Evolutionary conservation across 2,113 vertebrate species (phyloP), one percentile per base, ranked within the genome.

Genomic region (Columba janthina): DNA sequence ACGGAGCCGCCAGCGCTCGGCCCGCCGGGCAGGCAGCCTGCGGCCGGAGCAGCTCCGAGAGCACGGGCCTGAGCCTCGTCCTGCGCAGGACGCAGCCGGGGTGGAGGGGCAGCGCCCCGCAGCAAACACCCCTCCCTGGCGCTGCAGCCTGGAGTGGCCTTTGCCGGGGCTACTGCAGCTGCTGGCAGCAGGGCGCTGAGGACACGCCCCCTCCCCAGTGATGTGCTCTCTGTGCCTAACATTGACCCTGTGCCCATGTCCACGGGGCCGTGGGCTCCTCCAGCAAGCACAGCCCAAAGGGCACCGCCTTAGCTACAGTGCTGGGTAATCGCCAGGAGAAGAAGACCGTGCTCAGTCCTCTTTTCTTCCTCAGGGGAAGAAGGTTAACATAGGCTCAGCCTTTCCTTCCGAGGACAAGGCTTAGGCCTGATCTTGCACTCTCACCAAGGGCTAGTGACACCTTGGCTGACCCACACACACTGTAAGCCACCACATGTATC

Each of bases 401-500:
- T 16, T 38, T 34, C 26, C 10, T 24, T 11, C 17, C 1, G 20
- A 31, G n/a, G n/a, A 32, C 32, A 13, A 36, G 64, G 38, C 54
- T 56, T 6, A 2, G 44, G 36, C 5, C 15, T 12, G 28, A 26
- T 36, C 24, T 21, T 11, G 18, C 3, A 7, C 24, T 28, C 26
- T 42, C 18, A 2, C 9, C 28, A 11, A 32, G 1, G 34, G 54
- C 79, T 31, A 9, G 38, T 0, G 20, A 1, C 44, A 40, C 15
- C 7, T 4, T 1, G 1, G 36, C 32, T 11, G 17, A 19, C 44
- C 11, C 32, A 36, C 34, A 2, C 8, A 1, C 7, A 0, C 12
- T 5, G 11, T 22, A 15, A 29, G 29, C 22, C 3, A 7, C 29
- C 0, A 0, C 17, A 8, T 1, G 0, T 38, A 3, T 31, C 1